These are phyloP conservation scores for Mylabris phalerata DNA, from an alignment of 1,140 invertebrate species.

Conservation along the genomic window DNA sequence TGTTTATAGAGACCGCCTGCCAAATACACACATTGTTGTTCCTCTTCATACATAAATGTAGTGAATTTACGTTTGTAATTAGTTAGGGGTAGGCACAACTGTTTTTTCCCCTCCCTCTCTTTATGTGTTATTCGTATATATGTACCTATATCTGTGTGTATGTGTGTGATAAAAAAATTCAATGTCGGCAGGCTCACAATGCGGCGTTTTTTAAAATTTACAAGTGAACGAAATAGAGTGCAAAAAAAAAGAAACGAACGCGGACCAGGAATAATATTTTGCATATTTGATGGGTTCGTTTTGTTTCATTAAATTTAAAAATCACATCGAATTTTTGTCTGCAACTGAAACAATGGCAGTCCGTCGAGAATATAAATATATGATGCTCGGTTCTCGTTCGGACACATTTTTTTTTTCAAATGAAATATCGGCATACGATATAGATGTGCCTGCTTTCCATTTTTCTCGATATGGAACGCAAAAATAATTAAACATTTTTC, in stretches of 20 bases:
- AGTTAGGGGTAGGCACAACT: constrained; percentile 8
- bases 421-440: constrained; percentile 41
- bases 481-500: constrained; percentile 45
- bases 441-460: constrained; percentile 32
- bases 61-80: constrained; percentile 25
- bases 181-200: not conserved
- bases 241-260: too few species aligned
- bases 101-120: too few species aligned
- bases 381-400: constrained; percentile 37
- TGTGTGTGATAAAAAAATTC: too few species aligned
- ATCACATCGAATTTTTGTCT: constrained; percentile 41
- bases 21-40: too few species aligned
- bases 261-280: constrained; percentile 30
- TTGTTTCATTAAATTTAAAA: constrained; percentile 44
- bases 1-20: too few species aligned
- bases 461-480: constrained; percentile 42
- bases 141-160: too few species aligned
- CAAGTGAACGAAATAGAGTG: constrained; percentile 24
- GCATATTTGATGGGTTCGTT: constrained; percentile 39
- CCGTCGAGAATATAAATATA: constrained; percentile 42
- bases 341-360: constrained; percentile 37
- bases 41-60: constrained; percentile 1
- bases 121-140: too few species aligned
- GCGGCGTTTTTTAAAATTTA: constrained; percentile 31
- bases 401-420: constrained; percentile 42